These are phyloP conservation scores for Pedetes capensis DNA, from an alignment of 2,113 vertebrate genomes.

Conservation along the genomic window DNA sequence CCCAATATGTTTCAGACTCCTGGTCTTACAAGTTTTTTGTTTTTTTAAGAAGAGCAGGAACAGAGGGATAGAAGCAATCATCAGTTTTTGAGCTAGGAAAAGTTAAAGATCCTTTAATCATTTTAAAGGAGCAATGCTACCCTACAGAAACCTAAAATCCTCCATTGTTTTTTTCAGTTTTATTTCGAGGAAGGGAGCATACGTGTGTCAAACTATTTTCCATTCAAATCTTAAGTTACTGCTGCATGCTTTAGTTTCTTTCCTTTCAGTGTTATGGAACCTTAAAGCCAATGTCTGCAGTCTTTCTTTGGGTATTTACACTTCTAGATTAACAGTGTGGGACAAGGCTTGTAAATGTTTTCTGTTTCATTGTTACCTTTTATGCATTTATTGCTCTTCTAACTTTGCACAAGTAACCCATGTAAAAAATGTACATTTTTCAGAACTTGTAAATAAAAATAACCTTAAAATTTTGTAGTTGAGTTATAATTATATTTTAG, in stretches of 20 bases:
- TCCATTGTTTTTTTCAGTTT: slow-evolving; percentile 1
- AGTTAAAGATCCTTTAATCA: background rate
- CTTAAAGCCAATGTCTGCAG: slow-evolving; percentile 63
- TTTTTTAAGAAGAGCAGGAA: slow-evolving; percentile 55
- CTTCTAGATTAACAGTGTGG: slow-evolving; percentile 80
- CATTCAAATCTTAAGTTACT: slow-evolving; percentile 67
- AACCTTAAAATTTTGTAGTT: slow-evolving; percentile 85
- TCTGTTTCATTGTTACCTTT: slow-evolving; percentile 81
- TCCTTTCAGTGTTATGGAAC: slow-evolving; percentile 69
- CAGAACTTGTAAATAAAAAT: slow-evolving; percentile 98
- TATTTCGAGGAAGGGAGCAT: slow-evolving; percentile 37
- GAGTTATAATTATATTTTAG: slow-evolving; percentile 59
- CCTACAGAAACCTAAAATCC: slow-evolving; percentile 16
- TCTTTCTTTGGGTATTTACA: slow-evolving; percentile 80
- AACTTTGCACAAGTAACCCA: slow-evolving; percentile 97
- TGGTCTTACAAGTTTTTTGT: background rate
- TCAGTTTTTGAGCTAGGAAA: slow-evolving; percentile 46
- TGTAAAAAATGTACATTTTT: slow-evolving; percentile 99
- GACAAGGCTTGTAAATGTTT: slow-evolving; percentile 79
- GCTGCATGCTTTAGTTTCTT: slow-evolving; percentile 78
- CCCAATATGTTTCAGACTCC: slow-evolving; percentile 14
- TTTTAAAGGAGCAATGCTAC: slow-evolving; percentile 48
- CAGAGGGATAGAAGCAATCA: slow-evolving; percentile 49
- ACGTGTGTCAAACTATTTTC: slow-evolving; percentile 56
- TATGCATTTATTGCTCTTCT: slow-evolving; percentile 84